Percentiles rank a stretch among this genome's conserved stretches.
Conservation (phyloP, 1,140 invertebrate species). For the Protaetia brevitarsis region DNA sequence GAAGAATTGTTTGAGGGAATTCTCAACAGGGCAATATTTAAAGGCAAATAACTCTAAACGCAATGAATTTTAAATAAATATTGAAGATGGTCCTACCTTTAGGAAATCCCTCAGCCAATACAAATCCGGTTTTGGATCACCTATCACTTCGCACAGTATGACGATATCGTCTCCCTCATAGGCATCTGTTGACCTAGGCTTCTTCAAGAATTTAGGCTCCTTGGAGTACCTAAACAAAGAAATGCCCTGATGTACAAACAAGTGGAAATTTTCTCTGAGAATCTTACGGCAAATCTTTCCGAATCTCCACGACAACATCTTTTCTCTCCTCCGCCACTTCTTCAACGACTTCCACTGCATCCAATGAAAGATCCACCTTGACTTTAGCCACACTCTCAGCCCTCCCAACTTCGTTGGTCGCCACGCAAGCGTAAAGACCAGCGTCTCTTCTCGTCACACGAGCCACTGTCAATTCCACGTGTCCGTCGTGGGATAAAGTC, state of each 20-base stretch:
- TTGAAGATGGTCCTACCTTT: slow-evolving; percentile 77
- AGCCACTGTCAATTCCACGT: slow-evolving; percentile 69
- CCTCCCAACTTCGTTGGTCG: slow-evolving; percentile 80
- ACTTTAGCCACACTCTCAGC: slow-evolving; percentile 71
- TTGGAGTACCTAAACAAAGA: slow-evolving; percentile 63
- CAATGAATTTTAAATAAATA: no score
- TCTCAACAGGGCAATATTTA: no score
- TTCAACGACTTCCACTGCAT: neutral
- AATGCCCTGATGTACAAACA: neutral
- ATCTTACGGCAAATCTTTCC: slow-evolving; percentile 40
- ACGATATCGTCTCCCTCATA: slow-evolving; percentile 82
- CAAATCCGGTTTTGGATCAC: slow-evolving; percentile 85
- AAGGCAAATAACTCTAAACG: no score
- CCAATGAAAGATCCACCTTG: slow-evolving; percentile 49
- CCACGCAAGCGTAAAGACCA: slow-evolving; percentile 84
- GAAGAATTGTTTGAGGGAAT: no score
- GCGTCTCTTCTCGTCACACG: slow-evolving; percentile 66
- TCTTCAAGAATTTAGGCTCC: slow-evolving; percentile 75
- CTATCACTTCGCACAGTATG: slow-evolving; percentile 84
- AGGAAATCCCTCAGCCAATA: slow-evolving; percentile 83
- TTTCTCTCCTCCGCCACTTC: slow-evolving; percentile 38
- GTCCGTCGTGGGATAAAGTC: slow-evolving; percentile 75
- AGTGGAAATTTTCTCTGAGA: neutral
- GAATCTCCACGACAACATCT: slow-evolving; percentile 43
- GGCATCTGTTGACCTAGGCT: slow-evolving; percentile 77